Evolutionary conservation across 2,888 invertebrate genomes (phyloP).

Genomic region (Brachypalpus laphriformis): DNA sequence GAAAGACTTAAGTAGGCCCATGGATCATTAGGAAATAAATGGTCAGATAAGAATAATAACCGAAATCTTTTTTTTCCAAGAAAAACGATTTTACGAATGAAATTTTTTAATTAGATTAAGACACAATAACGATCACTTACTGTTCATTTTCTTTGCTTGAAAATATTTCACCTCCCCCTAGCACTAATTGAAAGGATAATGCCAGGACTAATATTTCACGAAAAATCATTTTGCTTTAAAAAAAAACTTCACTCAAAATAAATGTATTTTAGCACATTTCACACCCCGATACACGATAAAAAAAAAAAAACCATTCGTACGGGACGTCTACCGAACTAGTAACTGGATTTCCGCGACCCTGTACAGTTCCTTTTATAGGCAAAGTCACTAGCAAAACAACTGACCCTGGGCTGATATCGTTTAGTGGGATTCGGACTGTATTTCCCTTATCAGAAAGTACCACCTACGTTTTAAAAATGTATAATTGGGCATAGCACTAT

Average conservation of each 20-base stretch:
- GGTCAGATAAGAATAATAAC: too few relatives aligned
- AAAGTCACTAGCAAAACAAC: background rate
- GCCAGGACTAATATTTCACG: constrained; percentile 41
- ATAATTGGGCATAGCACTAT: background rate
- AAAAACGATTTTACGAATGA: too few relatives aligned
- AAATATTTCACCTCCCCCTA: constrained; percentile 53
- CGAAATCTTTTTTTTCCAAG: too few relatives aligned
- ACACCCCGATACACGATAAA: constrained; percentile 28
- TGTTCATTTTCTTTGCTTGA: constrained; percentile 43
- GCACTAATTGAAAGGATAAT: constrained; percentile 39
- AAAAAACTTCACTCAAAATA: background rate
- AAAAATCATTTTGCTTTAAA: constrained; percentile 29
- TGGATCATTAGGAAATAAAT: too few relatives aligned
- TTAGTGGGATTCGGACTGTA: background rate
- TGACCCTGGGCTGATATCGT: constrained; percentile 26
- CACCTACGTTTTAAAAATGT: constrained; percentile 23
- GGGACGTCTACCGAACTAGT: constrained; percentile 17
- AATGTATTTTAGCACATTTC: too few relatives aligned
- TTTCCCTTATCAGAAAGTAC: constrained; percentile 25
- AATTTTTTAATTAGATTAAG: too few relatives aligned
- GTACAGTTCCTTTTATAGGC: constrained; percentile 49
- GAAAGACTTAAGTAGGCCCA: too few relatives aligned
- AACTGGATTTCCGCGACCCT: constrained; percentile 45
- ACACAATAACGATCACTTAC: constrained; percentile 51
- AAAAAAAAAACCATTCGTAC: background rate